Base-by-base conservation (phyloP, 2,888 invertebrate species). In the Caenorhabditis plicata region DNA sequence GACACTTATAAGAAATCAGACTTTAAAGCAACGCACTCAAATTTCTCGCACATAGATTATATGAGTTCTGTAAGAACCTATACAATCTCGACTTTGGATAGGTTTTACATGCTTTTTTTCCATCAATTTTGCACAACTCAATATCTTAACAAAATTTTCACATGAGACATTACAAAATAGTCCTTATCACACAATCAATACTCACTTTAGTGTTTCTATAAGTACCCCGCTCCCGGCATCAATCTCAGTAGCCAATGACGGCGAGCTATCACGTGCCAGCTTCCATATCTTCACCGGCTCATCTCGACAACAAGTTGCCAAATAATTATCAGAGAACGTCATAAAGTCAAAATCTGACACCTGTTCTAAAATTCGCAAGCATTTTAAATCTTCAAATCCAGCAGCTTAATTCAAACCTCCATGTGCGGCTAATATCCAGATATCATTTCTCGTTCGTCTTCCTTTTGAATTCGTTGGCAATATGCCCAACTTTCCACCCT, bases 301-400 rank as follows among this genome's bases (percentile, higher is more conserved):
- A 71, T 85, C 85, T 45, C 82, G 81, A 20, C 85, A 83, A 40
- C 92, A 91, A 29, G 94, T 94, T 26, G 91, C 88, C 73, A 95
- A 84, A 40, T 93, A 85, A 31, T 91, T 90, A 85, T 93, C 92
- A 81, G 93, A 91, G 83, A 93, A 94, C 7, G 93, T 93, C 26
- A 93, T 92, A 82, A 95, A 94, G 75, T 90, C 90, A 87, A 94
- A 88, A 82, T 93, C 94, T 32, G 92, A 92, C 31, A 94, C 90
- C 40, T 91, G 90, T 77, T 93, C 94, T 45, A 89, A 87, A 83
- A 91, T 15, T 35, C 15, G 5, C 5, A 19, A 20, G 19, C 20
- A 20, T 36, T 36, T 17, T 33, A n/a, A n/a, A 9, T 19, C 20
- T 8, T 19, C 20, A 19, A 19, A 20, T 36, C 17, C 25, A 39